These are phyloP conservation scores for Myotis pilosus DNA, from an alignment of 2,797 vertebrate species.

Conservation along the genomic window DNA sequence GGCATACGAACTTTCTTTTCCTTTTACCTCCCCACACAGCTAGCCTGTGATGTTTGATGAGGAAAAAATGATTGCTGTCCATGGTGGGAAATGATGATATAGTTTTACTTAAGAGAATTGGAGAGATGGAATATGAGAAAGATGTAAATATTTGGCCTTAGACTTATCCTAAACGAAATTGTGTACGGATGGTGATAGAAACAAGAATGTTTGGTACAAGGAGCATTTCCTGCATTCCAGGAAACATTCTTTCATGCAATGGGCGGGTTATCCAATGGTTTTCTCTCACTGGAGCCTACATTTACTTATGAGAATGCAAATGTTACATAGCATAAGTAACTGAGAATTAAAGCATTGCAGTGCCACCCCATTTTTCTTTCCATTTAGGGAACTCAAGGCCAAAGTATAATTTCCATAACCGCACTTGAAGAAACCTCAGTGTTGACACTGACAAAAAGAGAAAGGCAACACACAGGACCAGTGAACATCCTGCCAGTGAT, in stretches of 20 bases:
- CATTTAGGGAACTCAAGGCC: background rate
- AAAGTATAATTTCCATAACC: background rate
- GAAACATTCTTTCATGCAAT: background rate
- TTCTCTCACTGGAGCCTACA: background rate
- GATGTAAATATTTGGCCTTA: background rate
- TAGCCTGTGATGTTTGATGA: background rate
- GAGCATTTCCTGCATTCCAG: background rate
- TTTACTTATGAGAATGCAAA: background rate
- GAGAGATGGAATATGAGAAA: background rate
- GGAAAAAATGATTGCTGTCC: background rate
- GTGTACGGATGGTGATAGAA: background rate
- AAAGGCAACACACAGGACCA: background rate
- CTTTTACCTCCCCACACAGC: background rate
- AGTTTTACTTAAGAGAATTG: background rate
- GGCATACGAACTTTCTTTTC: background rate
- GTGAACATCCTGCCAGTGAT: background rate
- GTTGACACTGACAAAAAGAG: background rate
- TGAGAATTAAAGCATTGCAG: background rate
- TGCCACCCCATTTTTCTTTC: background rate
- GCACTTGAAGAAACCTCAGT: background rate
- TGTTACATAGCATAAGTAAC: background rate
- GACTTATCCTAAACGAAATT: background rate
- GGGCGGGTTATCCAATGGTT: rapidly evolving
- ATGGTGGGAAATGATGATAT: background rate
- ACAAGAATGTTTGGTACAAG: background rate